phyloP scores from a whole-genome alignment of 2,797 vertebrate genomes.

The Petrocephalus sullivani region DNA sequence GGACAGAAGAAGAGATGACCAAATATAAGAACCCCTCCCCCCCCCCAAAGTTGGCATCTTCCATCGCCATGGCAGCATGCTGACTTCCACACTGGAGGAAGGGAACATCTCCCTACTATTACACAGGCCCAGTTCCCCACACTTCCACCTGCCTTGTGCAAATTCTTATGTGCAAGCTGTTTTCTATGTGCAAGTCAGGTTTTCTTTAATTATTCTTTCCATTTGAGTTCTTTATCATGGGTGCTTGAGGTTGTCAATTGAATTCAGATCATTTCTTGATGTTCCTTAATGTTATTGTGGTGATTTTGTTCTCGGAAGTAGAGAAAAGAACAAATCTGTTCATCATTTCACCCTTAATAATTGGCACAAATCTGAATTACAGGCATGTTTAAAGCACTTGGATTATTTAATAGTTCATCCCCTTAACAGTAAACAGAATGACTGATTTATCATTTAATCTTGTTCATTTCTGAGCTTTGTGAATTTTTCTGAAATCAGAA shows the following conservation, averaged over 20 bases:
- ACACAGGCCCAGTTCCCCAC: neutral
- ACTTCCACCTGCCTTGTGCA: neutral
- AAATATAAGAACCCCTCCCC: neutral
- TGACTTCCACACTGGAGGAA: neutral
- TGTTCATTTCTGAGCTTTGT: neutral
- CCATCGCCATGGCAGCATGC: neutral
- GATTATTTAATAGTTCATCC: constrained; percentile 3
- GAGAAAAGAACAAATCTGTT: neutral
- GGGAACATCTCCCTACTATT: neutral
- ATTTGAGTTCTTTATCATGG: neutral
- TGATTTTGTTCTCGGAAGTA: neutral
- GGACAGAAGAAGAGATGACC: neutral
- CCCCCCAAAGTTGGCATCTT: neutral
- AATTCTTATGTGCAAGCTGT: neutral
- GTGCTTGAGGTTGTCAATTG: neutral
- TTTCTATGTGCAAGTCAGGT: neutral
- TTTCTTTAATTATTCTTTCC: neutral
- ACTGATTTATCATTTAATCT: neutral
- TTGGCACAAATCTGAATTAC: neutral
- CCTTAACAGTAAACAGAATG: neutral
- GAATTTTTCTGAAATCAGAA: neutral
- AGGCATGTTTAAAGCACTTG: neutral
- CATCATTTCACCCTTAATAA: neutral
- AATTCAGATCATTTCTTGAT: neutral
- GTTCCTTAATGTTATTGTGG: neutral